Percentiles rank a stretch among this genome's conserved stretches.
Conservation (phyloP, 2,888 invertebrate species). For the Aporophyla nigra region DNA sequence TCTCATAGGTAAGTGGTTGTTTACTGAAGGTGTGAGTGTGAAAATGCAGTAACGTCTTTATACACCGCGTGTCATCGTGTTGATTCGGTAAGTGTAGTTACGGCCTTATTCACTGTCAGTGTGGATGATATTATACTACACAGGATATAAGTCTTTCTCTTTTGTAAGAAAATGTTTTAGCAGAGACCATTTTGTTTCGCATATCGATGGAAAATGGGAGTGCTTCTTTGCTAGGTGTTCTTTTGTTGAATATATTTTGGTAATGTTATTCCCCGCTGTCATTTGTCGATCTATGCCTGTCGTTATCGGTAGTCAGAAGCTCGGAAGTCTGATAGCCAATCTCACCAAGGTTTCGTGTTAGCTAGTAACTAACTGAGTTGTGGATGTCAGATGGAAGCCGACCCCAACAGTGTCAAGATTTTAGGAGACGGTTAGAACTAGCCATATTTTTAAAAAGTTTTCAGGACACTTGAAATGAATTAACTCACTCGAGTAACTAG, state of each 20-base stretch:
- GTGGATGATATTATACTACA: slow-evolving; percentile 4
- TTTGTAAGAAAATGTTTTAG: slow-evolving; percentile 8
- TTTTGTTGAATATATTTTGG: not conserved
- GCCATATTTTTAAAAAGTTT: too few species aligned
- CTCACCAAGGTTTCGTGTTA: not conserved
- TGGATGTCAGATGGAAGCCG: not conserved
- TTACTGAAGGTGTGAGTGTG: slow-evolving; percentile 58
- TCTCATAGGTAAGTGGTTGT: slow-evolving; percentile 43
- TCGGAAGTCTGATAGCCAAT: too few species aligned
- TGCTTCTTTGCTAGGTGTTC: too few species aligned
- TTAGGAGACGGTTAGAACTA: too few species aligned
- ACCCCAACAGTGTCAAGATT: too few species aligned
- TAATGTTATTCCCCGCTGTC: not conserved
- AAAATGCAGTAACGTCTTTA: slow-evolving; percentile 65
- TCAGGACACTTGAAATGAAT: too few species aligned
- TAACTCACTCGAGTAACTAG: too few species aligned
- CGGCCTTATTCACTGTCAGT: slow-evolving; percentile 10
- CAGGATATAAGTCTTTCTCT: not conserved
- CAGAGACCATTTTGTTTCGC: slow-evolving; percentile 12
- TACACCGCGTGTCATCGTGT: slow-evolving; percentile 43
- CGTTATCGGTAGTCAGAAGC: not conserved
- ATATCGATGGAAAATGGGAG: not conserved
- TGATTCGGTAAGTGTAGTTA: slow-evolving; percentile 24
- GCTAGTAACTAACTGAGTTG: not conserved
- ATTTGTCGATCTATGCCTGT: not conserved